Evolutionary conservation across 2,113 vertebrate genomes (phyloP).

Genomic region (Prionailurus viverrinus): DNA sequence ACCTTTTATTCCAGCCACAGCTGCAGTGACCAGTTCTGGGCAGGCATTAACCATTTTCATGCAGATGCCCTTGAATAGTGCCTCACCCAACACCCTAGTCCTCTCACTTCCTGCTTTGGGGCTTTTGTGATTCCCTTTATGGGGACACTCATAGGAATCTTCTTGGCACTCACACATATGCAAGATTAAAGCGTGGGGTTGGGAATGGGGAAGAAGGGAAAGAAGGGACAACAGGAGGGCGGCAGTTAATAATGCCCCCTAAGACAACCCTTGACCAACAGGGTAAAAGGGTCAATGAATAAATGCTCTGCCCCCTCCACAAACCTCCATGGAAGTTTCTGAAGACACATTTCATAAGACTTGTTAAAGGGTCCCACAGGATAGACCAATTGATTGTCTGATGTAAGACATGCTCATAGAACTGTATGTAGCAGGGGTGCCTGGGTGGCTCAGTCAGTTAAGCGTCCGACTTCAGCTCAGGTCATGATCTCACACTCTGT

Average conservation of each 20-base stretch:
- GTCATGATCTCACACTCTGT: too few relatives aligned
- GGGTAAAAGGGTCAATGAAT: not conserved
- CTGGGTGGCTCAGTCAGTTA: too few relatives aligned
- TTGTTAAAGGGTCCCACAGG: not conserved
- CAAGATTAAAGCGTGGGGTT: not conserved
- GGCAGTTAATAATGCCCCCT: not conserved
- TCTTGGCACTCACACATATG: not conserved
- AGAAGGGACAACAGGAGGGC: accelerated
- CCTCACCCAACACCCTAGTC: not conserved
- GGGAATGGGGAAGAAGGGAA: not conserved
- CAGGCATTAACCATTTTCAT: not conserved
- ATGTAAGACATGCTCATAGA: not conserved
- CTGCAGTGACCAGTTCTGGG: not conserved
- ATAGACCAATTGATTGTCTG: not conserved
- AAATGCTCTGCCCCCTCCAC: not conserved
- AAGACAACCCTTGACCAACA: not conserved
- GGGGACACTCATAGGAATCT: not conserved
- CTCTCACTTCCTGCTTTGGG: not conserved
- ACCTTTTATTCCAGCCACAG: not conserved
- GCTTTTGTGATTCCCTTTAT: not conserved
- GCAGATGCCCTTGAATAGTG: not conserved
- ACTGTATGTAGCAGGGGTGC: not conserved
- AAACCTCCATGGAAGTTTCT: not conserved
- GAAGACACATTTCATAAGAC: not conserved
- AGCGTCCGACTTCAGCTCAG: too few relatives aligned